Evolutionary conservation across 2,888 invertebrate species (phyloP), one percentile per base, ranked within the genome.

Genomic region (Dendrolimus pini): DNA sequence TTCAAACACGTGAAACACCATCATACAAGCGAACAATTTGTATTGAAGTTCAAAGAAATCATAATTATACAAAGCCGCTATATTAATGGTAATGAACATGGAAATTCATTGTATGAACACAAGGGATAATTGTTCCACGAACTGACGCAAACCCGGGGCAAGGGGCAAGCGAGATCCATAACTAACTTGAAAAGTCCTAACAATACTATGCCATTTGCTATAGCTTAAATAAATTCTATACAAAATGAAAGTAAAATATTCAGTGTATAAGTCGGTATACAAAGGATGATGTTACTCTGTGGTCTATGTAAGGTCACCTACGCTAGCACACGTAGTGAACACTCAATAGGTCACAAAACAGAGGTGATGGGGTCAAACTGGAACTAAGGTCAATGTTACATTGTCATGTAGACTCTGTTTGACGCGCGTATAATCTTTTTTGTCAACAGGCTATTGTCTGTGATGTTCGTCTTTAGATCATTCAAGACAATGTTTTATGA

Each of bases 61-160:
- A 57, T 59, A 56, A 55, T 58, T 62, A 58, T 59, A 57, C 41
- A 59, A 59, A 59, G 59, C 68, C 72, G 65, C 63, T 69, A 66
- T 53, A 62, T 59, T 70, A 68, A 75, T 72, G 63, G 65, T 78
- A 82, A 81, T 81, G 77, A 82, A 78, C 74, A 73, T 70, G 65
- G 61, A 73, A 77, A 76, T 70, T 72, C 74, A 70, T 65, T 69
- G 71, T 74, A 30, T 30, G 71, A 76, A 78, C 79, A 75, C 74
- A 79, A 78, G 77, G 76, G 73, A 78, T 86, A 86, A 87, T 88
- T 86, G 81, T 85, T 82, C 82, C 65, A 69, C 68, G 75, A 80
- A 82, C 85, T 85, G 86, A 86, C 86, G 86, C 82, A 83, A 78
- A 82, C 77, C 69, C 60, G 65, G 85, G 83, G 65, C 82, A 85